These are phyloP conservation scores for Thecophora atra DNA, from an alignment of 2,888 invertebrate genomes.

Conservation along the genomic window DNA sequence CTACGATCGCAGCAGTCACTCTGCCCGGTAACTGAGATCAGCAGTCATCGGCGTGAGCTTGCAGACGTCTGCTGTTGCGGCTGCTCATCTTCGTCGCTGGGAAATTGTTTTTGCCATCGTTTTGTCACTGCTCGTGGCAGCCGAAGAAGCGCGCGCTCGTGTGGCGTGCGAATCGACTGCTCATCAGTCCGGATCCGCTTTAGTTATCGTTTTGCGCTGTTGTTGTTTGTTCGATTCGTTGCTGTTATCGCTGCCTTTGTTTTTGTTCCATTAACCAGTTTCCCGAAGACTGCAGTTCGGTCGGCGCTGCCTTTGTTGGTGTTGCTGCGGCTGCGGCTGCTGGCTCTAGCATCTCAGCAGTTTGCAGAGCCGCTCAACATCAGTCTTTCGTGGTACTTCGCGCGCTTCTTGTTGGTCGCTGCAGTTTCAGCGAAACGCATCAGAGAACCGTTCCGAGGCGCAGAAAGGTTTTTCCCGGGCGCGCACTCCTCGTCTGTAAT, in stretches of 20 bases:
- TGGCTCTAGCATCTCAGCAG: conserved; percentile 51
- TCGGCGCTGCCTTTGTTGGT: conserved; percentile 45
- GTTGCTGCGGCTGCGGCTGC: conserved; percentile 38
- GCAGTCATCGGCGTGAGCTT: conserved; percentile 6
- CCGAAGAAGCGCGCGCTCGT: conserved; percentile 32
- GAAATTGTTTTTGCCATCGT: conserved; percentile 28
- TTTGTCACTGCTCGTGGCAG: conserved; percentile 26
- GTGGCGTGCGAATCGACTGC: conserved; percentile 14
- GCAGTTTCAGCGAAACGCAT: conserved; percentile 48
- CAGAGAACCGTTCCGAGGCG: conserved; percentile 23
- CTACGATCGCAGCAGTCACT: neutral
- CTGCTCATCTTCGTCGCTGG: conserved; percentile 29
- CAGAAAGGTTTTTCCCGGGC: neutral
- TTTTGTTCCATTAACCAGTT: conserved; percentile 38
- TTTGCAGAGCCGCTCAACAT: conserved; percentile 63
- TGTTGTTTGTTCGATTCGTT: conserved; percentile 28
- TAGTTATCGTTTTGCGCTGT: conserved; percentile 36
- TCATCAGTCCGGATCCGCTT: conserved; percentile 20
- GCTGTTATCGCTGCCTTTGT: conserved; percentile 35
- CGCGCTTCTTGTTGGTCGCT: conserved; percentile 55
- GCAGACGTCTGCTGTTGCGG: conserved; percentile 18
- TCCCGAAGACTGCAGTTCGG: conserved; percentile 36
- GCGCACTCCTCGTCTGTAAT: conserved; percentile 16
- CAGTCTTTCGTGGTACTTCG: conserved; percentile 65
- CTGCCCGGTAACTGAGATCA: neutral